These are phyloP conservation scores for Camponotus pennsylvanicus DNA, from an alignment of 1,140 invertebrate genomes.

Conservation along the genomic window DNA sequence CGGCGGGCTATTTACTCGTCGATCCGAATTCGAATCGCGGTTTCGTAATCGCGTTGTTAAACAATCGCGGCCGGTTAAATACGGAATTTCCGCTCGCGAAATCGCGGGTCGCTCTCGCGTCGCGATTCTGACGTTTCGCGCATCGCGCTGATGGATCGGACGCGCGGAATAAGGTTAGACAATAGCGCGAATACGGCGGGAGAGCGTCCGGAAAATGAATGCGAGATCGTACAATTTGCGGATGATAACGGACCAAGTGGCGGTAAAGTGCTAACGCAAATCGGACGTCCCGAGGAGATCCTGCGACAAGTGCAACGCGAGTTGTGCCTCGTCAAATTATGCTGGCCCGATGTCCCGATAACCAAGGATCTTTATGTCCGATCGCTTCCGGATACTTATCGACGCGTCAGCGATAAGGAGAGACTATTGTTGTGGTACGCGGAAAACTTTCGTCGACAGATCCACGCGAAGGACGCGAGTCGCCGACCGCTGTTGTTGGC, in stretches of 20 bases:
- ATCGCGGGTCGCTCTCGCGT: background rate
- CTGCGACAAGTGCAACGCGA: conserved; percentile 84
- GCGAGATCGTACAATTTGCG: background rate
- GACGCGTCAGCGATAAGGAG: conserved; percentile 92
- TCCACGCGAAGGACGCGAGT: conserved; percentile 88
- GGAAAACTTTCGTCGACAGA: conserved; percentile 95
- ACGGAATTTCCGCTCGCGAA: background rate
- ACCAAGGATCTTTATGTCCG: conserved; percentile 85
- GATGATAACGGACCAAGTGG: background rate
- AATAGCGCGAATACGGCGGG: background rate
- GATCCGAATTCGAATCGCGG: conserved; percentile 20
- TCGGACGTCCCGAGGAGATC: conserved; percentile 61
- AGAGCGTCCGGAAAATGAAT: background rate
- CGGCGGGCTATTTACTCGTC: conserved; percentile 1
- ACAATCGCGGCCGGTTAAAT: background rate
- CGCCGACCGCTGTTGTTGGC: conserved; percentile 92
- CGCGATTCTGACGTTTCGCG: background rate
- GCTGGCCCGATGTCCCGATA: conserved; percentile 85
- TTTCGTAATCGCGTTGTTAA: conserved; percentile 11
- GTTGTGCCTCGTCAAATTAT: conserved; percentile 86
- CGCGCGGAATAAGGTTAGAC: background rate
- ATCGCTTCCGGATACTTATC: conserved; percentile 91
- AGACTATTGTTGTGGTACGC: conserved; percentile 91
- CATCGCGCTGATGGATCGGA: background rate
- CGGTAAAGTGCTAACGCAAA: background rate